These are phyloP conservation scores for Botia almorhae DNA, from an alignment of 2,797 vertebrate species.

Conservation along the genomic window DNA sequence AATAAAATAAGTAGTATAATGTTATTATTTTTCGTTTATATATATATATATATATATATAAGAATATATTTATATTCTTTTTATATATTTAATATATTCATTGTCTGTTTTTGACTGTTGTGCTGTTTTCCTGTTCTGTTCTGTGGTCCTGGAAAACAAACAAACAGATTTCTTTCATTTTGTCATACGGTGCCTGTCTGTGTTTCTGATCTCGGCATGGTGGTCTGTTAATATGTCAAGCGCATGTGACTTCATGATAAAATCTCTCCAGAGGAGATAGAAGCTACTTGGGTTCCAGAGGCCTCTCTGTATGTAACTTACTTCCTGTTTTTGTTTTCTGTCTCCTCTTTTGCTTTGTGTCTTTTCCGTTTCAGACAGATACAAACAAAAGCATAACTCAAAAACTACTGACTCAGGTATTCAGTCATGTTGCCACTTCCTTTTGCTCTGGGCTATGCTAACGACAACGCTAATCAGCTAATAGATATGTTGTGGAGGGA, in stretches of 20 bases:
- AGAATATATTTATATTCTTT: neutral
- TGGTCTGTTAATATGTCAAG: constrained; percentile 37
- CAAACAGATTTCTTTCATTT: constrained; percentile 8
- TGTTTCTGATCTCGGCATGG: constrained; percentile 44
- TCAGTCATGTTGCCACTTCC: constrained; percentile 75
- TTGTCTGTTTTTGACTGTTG: neutral
- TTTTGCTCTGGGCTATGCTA: constrained; percentile 62
- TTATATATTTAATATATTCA: neutral
- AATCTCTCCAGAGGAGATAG: neutral
- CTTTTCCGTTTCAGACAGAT: constrained; percentile 87
- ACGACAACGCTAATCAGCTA: constrained; percentile 55
- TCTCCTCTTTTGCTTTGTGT: constrained; percentile 68
- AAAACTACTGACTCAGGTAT: constrained; percentile 87
- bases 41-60: no score
- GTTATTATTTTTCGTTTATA: no score
- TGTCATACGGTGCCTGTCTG: constrained; percentile 17
- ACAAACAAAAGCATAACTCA: constrained; percentile 93
- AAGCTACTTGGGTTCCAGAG: constrained; percentile 30
- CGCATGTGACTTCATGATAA: constrained; percentile 47
- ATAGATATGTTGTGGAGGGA: constrained; percentile 41
- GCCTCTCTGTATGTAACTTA: constrained; percentile 65
- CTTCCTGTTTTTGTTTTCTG: constrained; percentile 67
- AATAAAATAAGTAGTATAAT: no score
- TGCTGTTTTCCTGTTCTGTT: constrained; percentile 11
- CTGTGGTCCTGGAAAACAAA: neutral